Base-by-base conservation (phyloP, 2,888 invertebrate species). In the Ophion slaviceki region DNA sequence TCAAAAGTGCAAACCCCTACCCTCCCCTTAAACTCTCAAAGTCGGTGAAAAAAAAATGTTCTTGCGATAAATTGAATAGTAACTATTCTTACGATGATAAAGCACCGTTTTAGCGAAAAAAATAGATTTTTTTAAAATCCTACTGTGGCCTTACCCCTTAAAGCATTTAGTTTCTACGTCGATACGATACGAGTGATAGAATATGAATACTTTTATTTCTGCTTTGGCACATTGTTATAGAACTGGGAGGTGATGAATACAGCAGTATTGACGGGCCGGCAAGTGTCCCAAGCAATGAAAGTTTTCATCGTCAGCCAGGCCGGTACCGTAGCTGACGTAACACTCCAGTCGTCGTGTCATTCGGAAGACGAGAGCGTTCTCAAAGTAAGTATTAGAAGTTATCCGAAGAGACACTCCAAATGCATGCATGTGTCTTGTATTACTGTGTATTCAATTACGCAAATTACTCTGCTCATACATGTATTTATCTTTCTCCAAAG, bases 231-330 rank as follows among this genome's bases (percentile, higher is more conserved):
- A 72, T 84, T 83, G 80, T 95, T 95, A 75, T 95, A 99, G 98
- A 98, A 98, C 94, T 98, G 97, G 97, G 98, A 99, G 94, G 96
- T 99, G 59, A 96, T 99, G 94, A 99, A 99, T 95, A 98, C 98
- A 1, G 99, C 99, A 0, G 98, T 99, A 85, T 95, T 99, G 92
- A 99, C 99, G 7, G 99, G 99, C 0, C 96, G 97, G 75, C 98
- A 98, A 94, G 98, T 99, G 86, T 98, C 98, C 2, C 98, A 98
- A 91, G 98, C 98, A 20, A 97, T 99, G 97, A 98, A 98, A 94
- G 98, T 99, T 89, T 97, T 98, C 94, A 98, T 98, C 90, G 98
- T 99, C 70, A 98, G 98, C 66, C 98, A 98, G 93, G 97, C 98
- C 0, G 99, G 99, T 20, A 97, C 98, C 94, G 97, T 98, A 8